Evolutionary conservation across 2,797 vertebrate genomes (phyloP).

Genomic region (Austrolebias charrua): DNA sequence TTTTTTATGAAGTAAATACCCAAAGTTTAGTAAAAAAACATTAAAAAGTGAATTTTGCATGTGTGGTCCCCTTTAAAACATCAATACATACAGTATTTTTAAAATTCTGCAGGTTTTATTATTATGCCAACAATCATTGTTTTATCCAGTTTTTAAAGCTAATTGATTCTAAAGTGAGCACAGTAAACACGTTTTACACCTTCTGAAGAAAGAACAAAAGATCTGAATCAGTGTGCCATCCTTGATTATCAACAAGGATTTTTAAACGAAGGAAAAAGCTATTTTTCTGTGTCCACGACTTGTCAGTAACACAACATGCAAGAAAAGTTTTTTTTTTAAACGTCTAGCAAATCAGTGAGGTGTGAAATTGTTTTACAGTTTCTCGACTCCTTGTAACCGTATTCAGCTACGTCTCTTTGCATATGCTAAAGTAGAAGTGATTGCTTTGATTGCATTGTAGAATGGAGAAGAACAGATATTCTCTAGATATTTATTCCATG

Average conservation of each 20-base stretch:
- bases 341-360: slow-evolving; percentile 11
- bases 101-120: not conserved
- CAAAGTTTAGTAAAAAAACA: too few species aligned
- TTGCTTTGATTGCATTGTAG: slow-evolving; percentile 15
- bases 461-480: slow-evolving; percentile 16
- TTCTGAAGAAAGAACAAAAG: not conserved
- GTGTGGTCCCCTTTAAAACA: too few species aligned
- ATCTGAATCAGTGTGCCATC: slow-evolving; percentile 5
- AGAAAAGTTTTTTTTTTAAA: slow-evolving; percentile 22
- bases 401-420: slow-evolving; percentile 24
- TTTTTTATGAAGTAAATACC: too few species aligned
- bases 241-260: not conserved
- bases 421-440: slow-evolving; percentile 20
- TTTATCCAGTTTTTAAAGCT: not conserved
- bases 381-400: slow-evolving; percentile 7
- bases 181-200: not conserved
- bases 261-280: not conserved
- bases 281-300: slow-evolving; percentile 13
- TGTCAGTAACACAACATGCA: not conserved
- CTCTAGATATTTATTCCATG: slow-evolving; percentile 19
- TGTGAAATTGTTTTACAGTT: slow-evolving; percentile 10
- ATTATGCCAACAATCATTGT: not conserved
- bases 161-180: not conserved
- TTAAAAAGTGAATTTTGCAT: too few species aligned
- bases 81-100: not conserved